Percentiles rank a stretch among this genome's conserved stretches.
phyloP scores from a whole-genome alignment of 2,888 invertebrate species.

The Pyrochroa serraticornis region DNA sequence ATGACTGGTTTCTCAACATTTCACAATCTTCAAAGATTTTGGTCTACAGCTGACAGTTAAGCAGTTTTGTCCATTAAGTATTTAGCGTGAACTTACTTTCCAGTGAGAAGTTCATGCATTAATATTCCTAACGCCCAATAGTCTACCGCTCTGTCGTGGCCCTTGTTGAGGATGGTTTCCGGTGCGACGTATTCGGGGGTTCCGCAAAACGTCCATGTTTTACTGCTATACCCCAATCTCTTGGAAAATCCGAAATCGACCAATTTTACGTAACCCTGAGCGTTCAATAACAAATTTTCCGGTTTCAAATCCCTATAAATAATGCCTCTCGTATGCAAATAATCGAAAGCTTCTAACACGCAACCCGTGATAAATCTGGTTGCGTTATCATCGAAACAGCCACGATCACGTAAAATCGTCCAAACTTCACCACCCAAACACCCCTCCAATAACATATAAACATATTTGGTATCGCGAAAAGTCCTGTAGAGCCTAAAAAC shows the following conservation, averaged over 20 bases:
- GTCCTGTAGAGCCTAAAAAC: slow-evolving; percentile 67
- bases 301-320: slow-evolving; percentile 71
- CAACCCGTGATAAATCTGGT: slow-evolving; percentile 72
- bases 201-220: slow-evolving; percentile 79
- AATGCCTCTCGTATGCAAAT: slow-evolving; percentile 68
- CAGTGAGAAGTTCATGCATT: slow-evolving; percentile 70
- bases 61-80: too few species aligned
- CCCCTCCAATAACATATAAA: slow-evolving; percentile 75
- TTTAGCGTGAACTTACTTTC: slow-evolving; percentile 62
- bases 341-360: slow-evolving; percentile 73
- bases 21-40: too few species aligned
- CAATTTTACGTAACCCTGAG: slow-evolving; percentile 69
- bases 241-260: slow-evolving; percentile 76
- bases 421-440: slow-evolving; percentile 77
- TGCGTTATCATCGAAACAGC: slow-evolving; percentile 68
- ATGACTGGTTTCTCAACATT: too few species aligned
- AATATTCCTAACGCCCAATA: slow-evolving; percentile 74
- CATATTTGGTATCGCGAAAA: slow-evolving; percentile 71
- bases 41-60: neutral
- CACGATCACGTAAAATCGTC: slow-evolving; percentile 72
- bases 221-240: slow-evolving; percentile 66
- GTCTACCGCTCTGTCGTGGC: slow-evolving; percentile 74
- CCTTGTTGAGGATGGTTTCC: slow-evolving; percentile 73
- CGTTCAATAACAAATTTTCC: slow-evolving; percentile 70
- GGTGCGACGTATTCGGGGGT: slow-evolving; percentile 69